Conservation (phyloP, 2,113 vertebrate genomes). For the Silurus glanis region DNA sequence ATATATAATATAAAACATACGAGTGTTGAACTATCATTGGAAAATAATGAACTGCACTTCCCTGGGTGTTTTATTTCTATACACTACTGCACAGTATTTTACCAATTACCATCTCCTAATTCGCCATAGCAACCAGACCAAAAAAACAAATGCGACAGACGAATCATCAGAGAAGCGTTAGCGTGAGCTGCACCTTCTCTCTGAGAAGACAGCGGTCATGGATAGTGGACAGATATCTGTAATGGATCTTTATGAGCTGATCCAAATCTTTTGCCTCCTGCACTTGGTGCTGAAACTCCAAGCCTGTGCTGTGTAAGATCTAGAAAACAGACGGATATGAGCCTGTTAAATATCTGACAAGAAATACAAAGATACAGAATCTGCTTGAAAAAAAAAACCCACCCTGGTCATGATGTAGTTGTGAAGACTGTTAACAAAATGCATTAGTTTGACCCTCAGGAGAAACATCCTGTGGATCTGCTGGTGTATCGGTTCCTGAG, state of each 20-base stretch:
- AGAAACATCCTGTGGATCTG: conserved; percentile 96
- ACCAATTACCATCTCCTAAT: neutral
- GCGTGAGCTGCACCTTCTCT: conserved; percentile 83
- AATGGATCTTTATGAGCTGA: conserved; percentile 97
- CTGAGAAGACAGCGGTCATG: conserved; percentile 93
- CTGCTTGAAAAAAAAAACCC: conserved; percentile 50
- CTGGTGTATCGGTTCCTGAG: conserved; percentile 75
- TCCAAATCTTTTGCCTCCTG: conserved; percentile 97
- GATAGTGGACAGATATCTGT: conserved; percentile 93
- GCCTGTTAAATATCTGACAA: neutral
- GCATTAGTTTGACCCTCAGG: conserved; percentile 95
- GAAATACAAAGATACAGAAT: neutral
- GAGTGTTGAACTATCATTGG: neutral
- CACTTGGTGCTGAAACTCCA: conserved; percentile 98
- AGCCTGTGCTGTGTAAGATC: conserved; percentile 96
- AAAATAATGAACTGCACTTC: neutral
- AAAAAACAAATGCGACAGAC: neutral
- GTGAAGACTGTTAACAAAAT: conserved; percentile 98
- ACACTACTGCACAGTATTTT: neutral
- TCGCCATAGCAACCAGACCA: neutral
- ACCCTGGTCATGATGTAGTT: conserved; percentile 99
- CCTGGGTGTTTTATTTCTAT: neutral
- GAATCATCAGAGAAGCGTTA: neutral
- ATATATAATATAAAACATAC: too few relatives aligned
- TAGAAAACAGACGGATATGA: conserved; percentile 54